Conservation (phyloP, 2,113 vertebrate genomes). For the Mellivora capensis region DNA sequence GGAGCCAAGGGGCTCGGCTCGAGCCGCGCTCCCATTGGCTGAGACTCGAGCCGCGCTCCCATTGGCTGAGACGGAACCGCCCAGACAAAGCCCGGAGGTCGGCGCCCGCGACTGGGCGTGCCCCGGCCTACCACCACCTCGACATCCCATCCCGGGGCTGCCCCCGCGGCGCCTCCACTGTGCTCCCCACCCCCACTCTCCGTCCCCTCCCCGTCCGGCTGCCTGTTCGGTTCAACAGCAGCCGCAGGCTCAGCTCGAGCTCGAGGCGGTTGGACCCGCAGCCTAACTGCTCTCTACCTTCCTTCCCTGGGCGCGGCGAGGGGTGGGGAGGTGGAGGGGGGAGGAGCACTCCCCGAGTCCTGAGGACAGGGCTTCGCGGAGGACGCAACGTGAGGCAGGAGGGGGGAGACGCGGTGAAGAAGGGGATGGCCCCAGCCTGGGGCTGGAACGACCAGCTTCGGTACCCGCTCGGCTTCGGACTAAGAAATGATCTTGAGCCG, state of each 20-base stretch:
- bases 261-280: background rate
- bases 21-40: slow-evolving; percentile 27
- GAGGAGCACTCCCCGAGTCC: background rate
- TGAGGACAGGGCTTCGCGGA: background rate
- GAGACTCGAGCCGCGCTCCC: background rate
- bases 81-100: background rate
- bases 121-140: accelerated
- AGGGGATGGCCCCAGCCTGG: background rate
- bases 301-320: background rate
- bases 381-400: background rate
- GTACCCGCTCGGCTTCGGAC: background rate
- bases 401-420: background rate
- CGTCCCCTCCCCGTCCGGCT: background rate
- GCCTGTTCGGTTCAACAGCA: background rate
- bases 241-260: background rate
- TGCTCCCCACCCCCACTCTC: background rate
- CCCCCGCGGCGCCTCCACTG: background rate
- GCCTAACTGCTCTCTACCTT: background rate
- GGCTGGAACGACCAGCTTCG: background rate
- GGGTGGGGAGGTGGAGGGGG: too few relatives aligned
- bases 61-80: slow-evolving; percentile 38
- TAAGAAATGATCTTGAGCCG: background rate
- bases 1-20: slow-evolving; percentile 27
- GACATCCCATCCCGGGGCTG: background rate
- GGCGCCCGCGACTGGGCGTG: accelerated